A percentile compares a stretch with the other conserved stretches of the same genome.
Conservation (phyloP, 2,888 invertebrate genomes). For the Odontothrips loti region DNA sequence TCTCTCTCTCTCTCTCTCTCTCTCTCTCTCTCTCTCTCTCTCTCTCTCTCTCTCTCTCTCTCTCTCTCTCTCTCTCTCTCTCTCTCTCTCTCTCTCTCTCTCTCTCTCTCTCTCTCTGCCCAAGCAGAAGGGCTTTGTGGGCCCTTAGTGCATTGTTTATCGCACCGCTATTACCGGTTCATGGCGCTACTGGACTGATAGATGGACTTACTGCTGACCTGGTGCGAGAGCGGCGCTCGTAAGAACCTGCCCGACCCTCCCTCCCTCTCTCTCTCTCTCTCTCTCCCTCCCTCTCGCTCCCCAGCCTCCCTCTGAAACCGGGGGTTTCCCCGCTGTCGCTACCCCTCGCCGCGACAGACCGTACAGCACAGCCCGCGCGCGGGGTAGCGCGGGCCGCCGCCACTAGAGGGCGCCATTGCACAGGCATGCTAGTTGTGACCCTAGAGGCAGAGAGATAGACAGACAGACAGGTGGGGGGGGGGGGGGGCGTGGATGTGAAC, state of each 20-base stretch:
- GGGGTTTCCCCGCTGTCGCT: not conserved
- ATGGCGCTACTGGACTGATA: not conserved
- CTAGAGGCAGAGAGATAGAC: not conserved
- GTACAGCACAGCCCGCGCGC: too few species aligned
- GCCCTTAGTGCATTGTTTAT: conserved; percentile 13
- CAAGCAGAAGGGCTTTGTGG: not conserved
- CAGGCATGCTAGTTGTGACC: not conserved
- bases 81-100: conserved; percentile 3
- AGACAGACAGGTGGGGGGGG: not conserved
- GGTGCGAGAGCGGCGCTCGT: not conserved
- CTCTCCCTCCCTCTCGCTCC: not conserved
- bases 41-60: not conserved
- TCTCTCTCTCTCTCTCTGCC: not conserved
- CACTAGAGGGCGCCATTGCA: not conserved
- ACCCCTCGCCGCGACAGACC: too few species aligned
- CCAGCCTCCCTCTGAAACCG: not conserved
- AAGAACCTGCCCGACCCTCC: not conserved
- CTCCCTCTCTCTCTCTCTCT: not conserved
- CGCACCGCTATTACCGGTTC: not conserved
- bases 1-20: conserved; percentile 13
- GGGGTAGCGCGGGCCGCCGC: not conserved
- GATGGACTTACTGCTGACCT: not conserved
- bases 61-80: too few species aligned
- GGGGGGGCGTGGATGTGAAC: too few species aligned
- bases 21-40: not conserved